A percentile compares a stretch with the other conserved stretches of the same genome.
Conservation (phyloP, 2,113 vertebrate genomes). For the Gobio gobio region DNA sequence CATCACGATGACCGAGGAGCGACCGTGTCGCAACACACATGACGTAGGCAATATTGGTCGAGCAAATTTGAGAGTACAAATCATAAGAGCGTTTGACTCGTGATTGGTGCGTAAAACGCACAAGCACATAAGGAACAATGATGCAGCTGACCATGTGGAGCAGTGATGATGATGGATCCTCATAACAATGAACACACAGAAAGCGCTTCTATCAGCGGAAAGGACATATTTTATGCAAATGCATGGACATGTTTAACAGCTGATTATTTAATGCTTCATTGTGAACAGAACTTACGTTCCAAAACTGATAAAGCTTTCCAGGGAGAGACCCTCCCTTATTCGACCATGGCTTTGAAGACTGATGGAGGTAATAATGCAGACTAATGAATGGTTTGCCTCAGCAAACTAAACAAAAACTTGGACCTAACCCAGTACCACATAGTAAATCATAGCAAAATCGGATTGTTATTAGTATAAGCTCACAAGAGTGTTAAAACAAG, state of each 20-base stretch:
- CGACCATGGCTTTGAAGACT: neutral
- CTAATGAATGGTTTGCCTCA: neutral
- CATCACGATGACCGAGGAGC: neutral
- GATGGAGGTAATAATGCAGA: neutral
- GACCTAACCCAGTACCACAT: neutral
- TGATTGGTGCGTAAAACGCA: neutral
- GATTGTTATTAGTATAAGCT: neutral
- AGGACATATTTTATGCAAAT: neutral
- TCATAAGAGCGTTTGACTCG: neutral
- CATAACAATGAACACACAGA: neutral
- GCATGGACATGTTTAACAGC: neutral
- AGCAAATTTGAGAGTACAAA: neutral
- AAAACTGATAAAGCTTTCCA: neutral
- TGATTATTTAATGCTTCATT: neutral
- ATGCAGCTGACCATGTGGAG: conserved; percentile 32
- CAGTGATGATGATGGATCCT: neutral
- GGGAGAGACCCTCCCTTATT: neutral
- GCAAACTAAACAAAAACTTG: neutral
- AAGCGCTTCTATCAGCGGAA: neutral
- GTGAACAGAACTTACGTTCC: neutral
- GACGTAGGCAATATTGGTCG: neutral
- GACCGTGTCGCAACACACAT: neutral
- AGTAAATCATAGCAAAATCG: neutral
- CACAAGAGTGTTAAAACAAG: neutral
- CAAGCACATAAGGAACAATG: conserved; percentile 12